These are phyloP conservation scores for Drosophila willistoni DNA, from an alignment of 1,140 invertebrate species.

Conservation along the genomic window DNA sequence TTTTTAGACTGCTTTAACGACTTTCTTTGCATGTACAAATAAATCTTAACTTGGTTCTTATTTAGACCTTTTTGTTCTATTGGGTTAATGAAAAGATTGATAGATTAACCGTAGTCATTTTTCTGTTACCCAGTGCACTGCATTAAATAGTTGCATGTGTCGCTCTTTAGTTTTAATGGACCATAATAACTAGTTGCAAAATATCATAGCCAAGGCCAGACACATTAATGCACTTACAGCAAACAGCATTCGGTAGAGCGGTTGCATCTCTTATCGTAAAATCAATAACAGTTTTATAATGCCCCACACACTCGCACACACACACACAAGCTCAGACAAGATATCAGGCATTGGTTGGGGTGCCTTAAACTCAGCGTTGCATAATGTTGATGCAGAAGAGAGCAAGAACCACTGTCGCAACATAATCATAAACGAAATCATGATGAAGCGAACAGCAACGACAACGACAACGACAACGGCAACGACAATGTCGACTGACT, in stretches of 20 bases:
- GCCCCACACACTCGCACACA: too few species aligned
- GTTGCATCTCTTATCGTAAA: constrained; percentile 48
- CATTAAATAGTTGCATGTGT: too few species aligned
- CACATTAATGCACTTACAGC: constrained; percentile 23
- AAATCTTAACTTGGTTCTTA: too few species aligned
- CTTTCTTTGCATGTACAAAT: too few species aligned
- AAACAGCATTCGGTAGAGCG: constrained; percentile 21
- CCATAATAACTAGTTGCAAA: constrained; percentile 5
- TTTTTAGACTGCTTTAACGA: too few species aligned
- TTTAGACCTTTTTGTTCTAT: too few species aligned
- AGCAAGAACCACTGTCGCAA: constrained; percentile 40
- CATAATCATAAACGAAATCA: constrained; percentile 69
- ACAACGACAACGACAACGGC: background rate
- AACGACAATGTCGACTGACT: constrained; percentile 58
- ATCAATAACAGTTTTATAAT: constrained; percentile 62
- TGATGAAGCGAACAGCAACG: constrained; percentile 49
- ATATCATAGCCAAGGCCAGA: constrained; percentile 49
- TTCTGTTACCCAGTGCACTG: too few species aligned
- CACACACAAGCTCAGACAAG: constrained; percentile 1
- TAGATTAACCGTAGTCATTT: too few species aligned
- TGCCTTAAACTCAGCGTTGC: constrained; percentile 17
- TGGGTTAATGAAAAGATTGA: too few species aligned
- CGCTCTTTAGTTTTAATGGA: background rate
- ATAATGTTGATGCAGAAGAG: constrained; percentile 31
- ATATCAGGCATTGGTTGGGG: background rate